Evolutionary conservation across 2,888 invertebrate species (phyloP).

Genomic region (Apamea anceps): DNA sequence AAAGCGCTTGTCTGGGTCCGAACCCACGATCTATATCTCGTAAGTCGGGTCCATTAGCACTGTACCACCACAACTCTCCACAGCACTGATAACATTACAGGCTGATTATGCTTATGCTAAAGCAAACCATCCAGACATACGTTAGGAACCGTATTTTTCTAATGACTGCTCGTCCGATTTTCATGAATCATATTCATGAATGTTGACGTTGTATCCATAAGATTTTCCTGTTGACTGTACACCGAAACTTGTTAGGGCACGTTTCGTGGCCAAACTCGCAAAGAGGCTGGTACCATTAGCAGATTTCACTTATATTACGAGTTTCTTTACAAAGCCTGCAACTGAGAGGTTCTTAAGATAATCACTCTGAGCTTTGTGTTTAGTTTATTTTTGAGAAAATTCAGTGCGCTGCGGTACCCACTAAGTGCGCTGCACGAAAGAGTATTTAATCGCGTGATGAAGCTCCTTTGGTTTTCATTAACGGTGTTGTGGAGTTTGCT

Average conservation of each 20-base stretch:
- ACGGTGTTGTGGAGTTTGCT: neutral
- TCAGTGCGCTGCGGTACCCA: constrained; percentile 21
- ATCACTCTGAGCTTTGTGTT: constrained; percentile 65
- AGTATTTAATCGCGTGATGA: constrained; percentile 46
- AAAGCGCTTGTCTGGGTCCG: too few relatives aligned
- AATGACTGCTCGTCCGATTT: neutral
- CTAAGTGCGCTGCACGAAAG: constrained; percentile 31
- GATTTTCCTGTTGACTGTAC: constrained; percentile 31
- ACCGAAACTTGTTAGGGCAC: constrained; percentile 15
- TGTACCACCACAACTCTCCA: too few relatives aligned
- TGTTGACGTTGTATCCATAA: neutral
- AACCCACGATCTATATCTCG: too few relatives aligned
- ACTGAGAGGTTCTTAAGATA: constrained; percentile 68
- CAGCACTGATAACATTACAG: too few relatives aligned
- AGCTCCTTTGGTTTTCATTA: constrained; percentile 28
- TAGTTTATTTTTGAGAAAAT: constrained; percentile 65
- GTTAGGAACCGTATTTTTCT: neutral
- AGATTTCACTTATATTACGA: constrained; percentile 66
- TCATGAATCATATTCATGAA: neutral
- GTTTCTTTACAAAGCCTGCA: constrained; percentile 66
- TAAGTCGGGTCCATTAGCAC: too few relatives aligned
- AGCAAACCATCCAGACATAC: neutral
- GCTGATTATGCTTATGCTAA: neutral
- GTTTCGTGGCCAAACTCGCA: constrained; percentile 56
- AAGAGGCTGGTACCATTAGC: constrained; percentile 61